Evolutionary conservation across 2,113 vertebrate genomes (phyloP).

Genomic region (Channa argus): DNA sequence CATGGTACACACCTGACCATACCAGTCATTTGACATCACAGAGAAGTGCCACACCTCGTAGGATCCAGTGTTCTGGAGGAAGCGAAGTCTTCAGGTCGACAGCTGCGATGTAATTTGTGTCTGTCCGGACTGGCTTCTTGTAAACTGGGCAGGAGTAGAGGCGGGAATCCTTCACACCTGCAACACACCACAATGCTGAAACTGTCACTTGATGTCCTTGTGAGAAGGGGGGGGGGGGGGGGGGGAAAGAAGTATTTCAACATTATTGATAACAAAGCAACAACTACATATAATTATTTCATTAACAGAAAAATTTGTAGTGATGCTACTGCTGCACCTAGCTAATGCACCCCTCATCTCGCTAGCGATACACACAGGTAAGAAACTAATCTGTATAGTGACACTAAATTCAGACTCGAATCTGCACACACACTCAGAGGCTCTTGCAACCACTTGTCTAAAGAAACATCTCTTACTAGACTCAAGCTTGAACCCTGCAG

Average conservation of each 20-base stretch:
- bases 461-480: neutral
- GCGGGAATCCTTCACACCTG: slow-evolving; percentile 86
- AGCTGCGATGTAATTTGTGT: slow-evolving; percentile 89
- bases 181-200: slow-evolving; percentile 20
- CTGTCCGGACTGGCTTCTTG: slow-evolving; percentile 90
- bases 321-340: slow-evolving; percentile 5
- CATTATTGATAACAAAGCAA: no score
- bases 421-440: neutral
- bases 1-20: no score
- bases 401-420: slow-evolving; percentile 1
- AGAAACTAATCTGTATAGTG: slow-evolving; percentile 7
- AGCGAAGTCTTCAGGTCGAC: slow-evolving; percentile 88
- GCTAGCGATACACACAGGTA: neutral
- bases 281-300: neutral
- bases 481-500: slow-evolving; percentile 16
- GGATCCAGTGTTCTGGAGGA: slow-evolving; percentile 92
- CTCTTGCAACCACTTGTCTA: slow-evolving; percentile 6
- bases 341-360: neutral
- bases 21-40: slow-evolving; percentile 91
- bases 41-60: slow-evolving; percentile 92
- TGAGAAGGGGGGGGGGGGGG: no score
- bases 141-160: slow-evolving; percentile 94
- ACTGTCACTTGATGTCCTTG: no score
- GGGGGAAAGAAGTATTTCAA: no score
- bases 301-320: no score